Evolutionary conservation across 2,113 vertebrate species (phyloP).

Genomic region (Sturnus vulgaris): DNA sequence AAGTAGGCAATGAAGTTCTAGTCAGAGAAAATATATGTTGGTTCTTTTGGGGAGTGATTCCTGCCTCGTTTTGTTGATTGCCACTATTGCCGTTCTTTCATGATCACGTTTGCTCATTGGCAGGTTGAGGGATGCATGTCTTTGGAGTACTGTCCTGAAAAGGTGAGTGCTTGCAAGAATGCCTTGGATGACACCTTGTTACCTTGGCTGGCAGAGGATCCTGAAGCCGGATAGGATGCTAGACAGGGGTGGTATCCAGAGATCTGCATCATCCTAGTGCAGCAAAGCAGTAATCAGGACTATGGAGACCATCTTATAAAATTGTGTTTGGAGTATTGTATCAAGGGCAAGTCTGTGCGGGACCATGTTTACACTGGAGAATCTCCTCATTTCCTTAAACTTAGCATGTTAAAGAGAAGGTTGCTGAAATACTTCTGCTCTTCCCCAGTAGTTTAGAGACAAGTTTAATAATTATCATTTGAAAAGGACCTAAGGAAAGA

Average conservation of each 20-base stretch:
- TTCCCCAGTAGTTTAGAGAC: background rate
- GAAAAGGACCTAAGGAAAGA: background rate
- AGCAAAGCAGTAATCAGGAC: background rate
- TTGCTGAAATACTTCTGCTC: background rate
- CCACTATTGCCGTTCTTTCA: background rate
- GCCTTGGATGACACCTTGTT: fast-evolving
- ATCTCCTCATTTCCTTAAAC: background rate
- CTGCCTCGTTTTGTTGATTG: background rate
- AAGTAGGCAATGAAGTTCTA: background rate
- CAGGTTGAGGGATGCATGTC: background rate
- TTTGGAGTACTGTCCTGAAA: background rate
- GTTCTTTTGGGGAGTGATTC: background rate
- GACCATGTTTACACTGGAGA: background rate
- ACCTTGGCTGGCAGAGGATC: background rate
- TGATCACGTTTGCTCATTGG: background rate
- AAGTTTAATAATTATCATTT: background rate
- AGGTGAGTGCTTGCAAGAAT: background rate
- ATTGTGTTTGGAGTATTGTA: background rate
- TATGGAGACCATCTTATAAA: background rate
- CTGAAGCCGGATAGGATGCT: background rate
- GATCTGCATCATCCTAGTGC: background rate
- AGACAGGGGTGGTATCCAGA: background rate
- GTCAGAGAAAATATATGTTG: background rate
- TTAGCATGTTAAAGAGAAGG: background rate
- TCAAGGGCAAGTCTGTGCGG: background rate